Evolutionary conservation across 2,797 vertebrate genomes (phyloP), one percentile per base, ranked within the genome.

Genomic region (Muraenolepis orangiensis): DNA sequence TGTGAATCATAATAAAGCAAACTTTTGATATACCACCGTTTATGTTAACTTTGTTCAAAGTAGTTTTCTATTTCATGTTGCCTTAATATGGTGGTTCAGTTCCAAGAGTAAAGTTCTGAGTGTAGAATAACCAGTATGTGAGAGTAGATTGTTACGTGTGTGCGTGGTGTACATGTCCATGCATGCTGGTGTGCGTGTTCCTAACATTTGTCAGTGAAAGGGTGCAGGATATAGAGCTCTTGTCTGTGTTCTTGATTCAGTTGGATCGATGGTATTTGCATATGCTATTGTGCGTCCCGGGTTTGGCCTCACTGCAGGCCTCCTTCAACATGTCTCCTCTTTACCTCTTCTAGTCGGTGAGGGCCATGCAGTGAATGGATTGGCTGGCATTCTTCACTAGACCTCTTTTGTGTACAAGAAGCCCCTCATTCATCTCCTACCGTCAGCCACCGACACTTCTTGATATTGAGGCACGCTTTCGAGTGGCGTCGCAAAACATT

Each of bases 371-470:
- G 79, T 86, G 87, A 86, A 87, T 84, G 77, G 88, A 76, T 74
- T 74, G 81, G 80, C 83, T 80, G 77, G 73, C 79, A 74, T 80
- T 75, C 75, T 61, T 82, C 82, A 89, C 85, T 88, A 88, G 86
- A 81, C 78, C 79, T 79, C 84, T 85, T 86, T 89, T 89, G 86
- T 88, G 82, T 67, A 30, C 74, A 69, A 70, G 73, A 79, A 77
- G 70, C 78, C 78, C 80, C 87, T 85, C 80, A 88, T 90, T 88
- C 86, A 88, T 86, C 85, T 84, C 84, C 82, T 76, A 82, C 78
- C 82, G 81, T 82, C 81, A 82, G 76, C 67, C 81, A 84, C n/a
- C 74, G 34, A 85, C 80, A 78, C 82, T 85, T 86, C 86, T 87
- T 88, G 86, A 90, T 82, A 85, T 46, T 40, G 82, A 85, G 51